Percentiles rank a stretch among this genome's conserved stretches.
phyloP scores from a whole-genome alignment of 1,140 invertebrate species.

The Tetramorium simillimum region DNA sequence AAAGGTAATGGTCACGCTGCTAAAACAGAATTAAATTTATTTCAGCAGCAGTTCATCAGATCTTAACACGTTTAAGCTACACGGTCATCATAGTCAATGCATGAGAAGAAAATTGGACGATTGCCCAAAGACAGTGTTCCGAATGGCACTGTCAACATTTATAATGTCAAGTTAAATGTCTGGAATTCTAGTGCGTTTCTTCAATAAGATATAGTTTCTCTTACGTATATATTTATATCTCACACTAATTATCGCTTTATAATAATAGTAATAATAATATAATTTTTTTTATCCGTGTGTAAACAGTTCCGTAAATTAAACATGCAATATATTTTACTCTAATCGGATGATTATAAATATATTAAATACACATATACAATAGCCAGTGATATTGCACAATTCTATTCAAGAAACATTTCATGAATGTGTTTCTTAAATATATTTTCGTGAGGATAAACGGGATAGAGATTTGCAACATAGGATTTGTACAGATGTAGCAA shows the following conservation, averaged over 20 bases:
- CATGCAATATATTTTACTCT: not conserved
- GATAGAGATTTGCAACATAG: not conserved
- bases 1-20: not conserved
- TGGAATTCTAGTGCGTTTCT: not conserved
- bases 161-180: constrained; percentile 11
- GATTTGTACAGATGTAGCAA: not conserved
- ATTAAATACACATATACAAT: not conserved
- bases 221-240: not conserved
- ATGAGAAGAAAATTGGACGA: constrained; percentile 66
- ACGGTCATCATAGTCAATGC: constrained; percentile 36
- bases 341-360: not conserved
- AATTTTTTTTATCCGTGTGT: not conserved
- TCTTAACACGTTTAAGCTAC: constrained; percentile 65
- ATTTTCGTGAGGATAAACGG: not conserved
- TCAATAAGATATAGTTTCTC: not conserved
- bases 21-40: constrained; percentile 24
- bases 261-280: not conserved
- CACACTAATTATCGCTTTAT: not conserved
- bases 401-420: not conserved
- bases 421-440: not conserved
- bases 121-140: constrained; percentile 61
- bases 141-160: constrained; percentile 57
- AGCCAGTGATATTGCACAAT: not conserved
- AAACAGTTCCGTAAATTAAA: not conserved
- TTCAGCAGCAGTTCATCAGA: constrained; percentile 50